phyloP scores from a whole-genome alignment of 2,888 invertebrate genomes.

The Lacanobia wlatinum region DNA sequence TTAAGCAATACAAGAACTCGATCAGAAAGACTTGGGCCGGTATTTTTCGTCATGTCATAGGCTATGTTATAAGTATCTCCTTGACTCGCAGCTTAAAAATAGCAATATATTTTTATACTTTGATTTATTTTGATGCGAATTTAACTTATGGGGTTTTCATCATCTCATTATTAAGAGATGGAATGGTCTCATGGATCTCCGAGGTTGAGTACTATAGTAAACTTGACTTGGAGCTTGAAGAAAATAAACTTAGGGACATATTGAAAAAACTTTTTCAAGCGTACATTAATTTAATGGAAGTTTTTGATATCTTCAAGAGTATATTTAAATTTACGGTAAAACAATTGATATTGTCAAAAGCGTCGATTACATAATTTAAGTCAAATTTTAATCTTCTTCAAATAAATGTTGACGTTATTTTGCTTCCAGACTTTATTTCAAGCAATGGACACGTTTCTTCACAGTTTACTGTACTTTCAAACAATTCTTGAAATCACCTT shows the following conservation, averaged over 20 bases:
- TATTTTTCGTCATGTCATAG: background rate
- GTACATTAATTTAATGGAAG: slow-evolving; percentile 21
- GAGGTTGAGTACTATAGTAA: slow-evolving; percentile 10
- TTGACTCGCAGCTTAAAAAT: background rate
- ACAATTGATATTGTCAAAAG: background rate
- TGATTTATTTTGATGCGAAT: slow-evolving; percentile 25
- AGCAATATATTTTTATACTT: slow-evolving; percentile 3
- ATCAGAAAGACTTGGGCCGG: slow-evolving; percentile 7
- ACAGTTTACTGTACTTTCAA: slow-evolving; percentile 29
- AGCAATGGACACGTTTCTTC: slow-evolving; percentile 20
- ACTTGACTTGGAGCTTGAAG: background rate
- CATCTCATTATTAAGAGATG: slow-evolving; percentile 19
- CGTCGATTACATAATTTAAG: background rate
- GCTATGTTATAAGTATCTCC: background rate
- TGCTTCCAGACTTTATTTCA: slow-evolving; percentile 26
- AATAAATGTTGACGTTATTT: background rate
- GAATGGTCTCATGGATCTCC: slow-evolving; percentile 16
- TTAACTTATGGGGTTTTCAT: slow-evolving; percentile 18
- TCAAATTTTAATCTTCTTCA: background rate
- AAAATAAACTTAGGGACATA: slow-evolving; percentile 3
- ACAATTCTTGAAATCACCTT: slow-evolving; percentile 4
- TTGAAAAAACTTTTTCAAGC: slow-evolving; percentile 18
- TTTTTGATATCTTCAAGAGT: slow-evolving; percentile 22
- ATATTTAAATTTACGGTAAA: slow-evolving; percentile 24
- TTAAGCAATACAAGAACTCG: background rate